Conservation (phyloP, 2,797 vertebrate species). For the Myripristis murdjan region DNA sequence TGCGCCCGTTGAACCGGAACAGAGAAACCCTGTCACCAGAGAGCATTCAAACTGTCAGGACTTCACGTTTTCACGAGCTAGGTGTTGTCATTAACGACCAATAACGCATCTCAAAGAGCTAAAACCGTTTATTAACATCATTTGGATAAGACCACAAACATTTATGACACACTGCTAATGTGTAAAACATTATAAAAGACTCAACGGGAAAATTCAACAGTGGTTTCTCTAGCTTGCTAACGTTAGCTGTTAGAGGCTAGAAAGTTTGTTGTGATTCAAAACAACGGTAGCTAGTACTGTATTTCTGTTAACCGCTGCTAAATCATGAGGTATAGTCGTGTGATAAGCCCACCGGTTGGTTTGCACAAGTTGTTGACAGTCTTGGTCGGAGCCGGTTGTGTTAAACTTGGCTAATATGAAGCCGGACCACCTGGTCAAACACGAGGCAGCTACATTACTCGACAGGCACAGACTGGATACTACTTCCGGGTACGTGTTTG, state of each 20-base stretch:
- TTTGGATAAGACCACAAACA: background rate
- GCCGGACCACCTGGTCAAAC: conserved; percentile 52
- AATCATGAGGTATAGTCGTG: background rate
- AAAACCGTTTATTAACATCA: too few relatives aligned
- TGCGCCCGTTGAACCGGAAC: conserved; percentile 8
- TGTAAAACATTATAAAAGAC: background rate
- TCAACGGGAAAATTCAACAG: background rate
- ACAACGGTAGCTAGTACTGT: background rate
- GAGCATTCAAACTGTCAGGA: background rate
- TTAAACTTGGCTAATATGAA: conserved; percentile 24
- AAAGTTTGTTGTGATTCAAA: conserved; percentile 27
- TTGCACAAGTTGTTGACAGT: background rate
- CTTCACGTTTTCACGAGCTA: background rate
- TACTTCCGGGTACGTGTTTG: conserved; percentile 31
- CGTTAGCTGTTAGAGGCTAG: conserved; percentile 61
- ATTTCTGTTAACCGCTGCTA: background rate
- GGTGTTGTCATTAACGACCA: background rate
- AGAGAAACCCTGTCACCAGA: background rate
- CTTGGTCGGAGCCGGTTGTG: background rate
- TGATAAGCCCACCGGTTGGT: background rate
- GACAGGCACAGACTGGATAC: background rate
- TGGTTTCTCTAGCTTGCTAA: conserved; percentile 56
- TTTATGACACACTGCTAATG: background rate
- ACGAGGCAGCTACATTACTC: conserved; percentile 52
- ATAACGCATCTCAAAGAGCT: background rate